Evolutionary conservation across 2,113 vertebrate genomes (phyloP), one percentile per base, ranked within the genome.

Genomic region (Saiga tatarica): DNA sequence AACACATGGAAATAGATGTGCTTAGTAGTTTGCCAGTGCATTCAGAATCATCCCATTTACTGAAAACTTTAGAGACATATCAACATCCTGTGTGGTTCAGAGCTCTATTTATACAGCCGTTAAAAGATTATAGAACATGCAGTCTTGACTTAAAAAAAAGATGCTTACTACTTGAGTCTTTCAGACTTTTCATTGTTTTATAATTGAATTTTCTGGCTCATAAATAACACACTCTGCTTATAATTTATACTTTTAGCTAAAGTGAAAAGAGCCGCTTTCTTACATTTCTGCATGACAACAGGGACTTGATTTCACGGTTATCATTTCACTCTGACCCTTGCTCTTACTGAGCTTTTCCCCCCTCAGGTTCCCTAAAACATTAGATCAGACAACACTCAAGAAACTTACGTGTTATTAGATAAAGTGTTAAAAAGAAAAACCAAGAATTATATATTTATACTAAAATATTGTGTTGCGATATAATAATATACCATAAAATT

Each of bases 31-130:
- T 91, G 42, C 86, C 53, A 33, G 67, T 21, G 42, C 57, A 6
- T 47, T 67, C 21, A n/a, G 74, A 39, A 30, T 81, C 33, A 36
- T 2, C 42, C 42, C 52, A 15, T 26, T 78, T 2, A 0, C 87
- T 53, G 64, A 53, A 83, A 98, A 97, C 87, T 91, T 91, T 3
- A 89, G 85, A 97, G 94, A 91, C 26, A 4, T n/a, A 62, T 55
- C 87, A 55, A 59, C 71, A 82, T 83, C 93, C n/a, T 39, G 42
- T 4, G 71, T 15, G 71, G 21, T 71, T 96, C 55, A 17, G 83
- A 45, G 47, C 25, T 36, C 21, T 85, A 94, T 94, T 76, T 83
- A 59, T 45, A 45, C 2, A 50, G 83, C 39, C 14, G 0, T 57
- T 52, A 53, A 59, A 98, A 94, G 96, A 89, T 93, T 64, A 97